Evolutionary conservation across 1,140 invertebrate species (phyloP).

Genomic region (Leptoteleia sp.): DNA sequence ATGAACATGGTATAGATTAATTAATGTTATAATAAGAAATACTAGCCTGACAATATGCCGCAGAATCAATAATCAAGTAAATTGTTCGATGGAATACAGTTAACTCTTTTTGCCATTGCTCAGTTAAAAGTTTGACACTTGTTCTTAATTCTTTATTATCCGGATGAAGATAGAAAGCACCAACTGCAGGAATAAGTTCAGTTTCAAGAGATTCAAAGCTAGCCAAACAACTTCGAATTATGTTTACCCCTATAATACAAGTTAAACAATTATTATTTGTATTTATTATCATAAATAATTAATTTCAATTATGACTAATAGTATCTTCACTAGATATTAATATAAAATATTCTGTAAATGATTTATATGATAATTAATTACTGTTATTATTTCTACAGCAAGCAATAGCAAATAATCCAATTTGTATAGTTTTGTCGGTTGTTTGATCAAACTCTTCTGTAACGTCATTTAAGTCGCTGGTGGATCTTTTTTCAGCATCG

Average conservation of each 20-base stretch:
- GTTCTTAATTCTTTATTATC: slow-evolving; percentile 75
- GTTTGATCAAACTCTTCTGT: slow-evolving; percentile 85
- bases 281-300: too few relatives aligned
- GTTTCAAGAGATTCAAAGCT: slow-evolving; percentile 85
- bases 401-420: slow-evolving; percentile 86
- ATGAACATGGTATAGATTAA: too few relatives aligned
- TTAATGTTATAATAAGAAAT: slow-evolving; percentile 19
- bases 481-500: slow-evolving; percentile 69
- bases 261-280: too few relatives aligned
- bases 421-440: slow-evolving; percentile 84
- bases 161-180: slow-evolving; percentile 78
- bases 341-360: not conserved
- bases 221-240: slow-evolving; percentile 84
- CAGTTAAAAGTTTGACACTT: slow-evolving; percentile 80
- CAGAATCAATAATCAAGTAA: slow-evolving; percentile 85
- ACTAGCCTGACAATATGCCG: slow-evolving; percentile 84
- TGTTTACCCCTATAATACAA: slow-evolving; percentile 82
- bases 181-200: slow-evolving; percentile 84
- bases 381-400: slow-evolving; percentile 84
- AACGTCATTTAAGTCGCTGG: slow-evolving; percentile 71
- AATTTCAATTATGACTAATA: too few relatives aligned
- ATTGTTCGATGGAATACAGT: slow-evolving; percentile 82
- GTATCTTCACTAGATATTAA: too few relatives aligned
- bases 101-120: slow-evolving; percentile 83
- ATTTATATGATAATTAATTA: slow-evolving; percentile 69